A percentile compares a stretch with the other conserved stretches of the same genome.
Evolutionary conservation across 2,797 vertebrate species (phyloP).

Genomic region (Mus spretus): DNA sequence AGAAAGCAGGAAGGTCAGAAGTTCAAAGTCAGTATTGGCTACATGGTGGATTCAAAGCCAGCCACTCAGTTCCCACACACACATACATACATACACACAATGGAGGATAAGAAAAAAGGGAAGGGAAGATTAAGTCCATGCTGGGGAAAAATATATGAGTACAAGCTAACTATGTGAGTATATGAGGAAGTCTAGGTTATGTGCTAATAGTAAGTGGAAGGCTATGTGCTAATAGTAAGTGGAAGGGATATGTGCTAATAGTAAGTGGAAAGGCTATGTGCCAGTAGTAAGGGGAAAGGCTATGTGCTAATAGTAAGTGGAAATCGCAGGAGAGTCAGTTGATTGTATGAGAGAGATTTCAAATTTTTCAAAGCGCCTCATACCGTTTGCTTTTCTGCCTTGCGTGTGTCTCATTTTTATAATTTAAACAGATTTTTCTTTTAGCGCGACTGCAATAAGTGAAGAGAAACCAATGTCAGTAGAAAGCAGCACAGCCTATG

Average conservation of each 20-base stretch:
- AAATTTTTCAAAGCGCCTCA: conserved; percentile 37
- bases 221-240: not conserved
- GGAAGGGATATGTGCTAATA: not conserved
- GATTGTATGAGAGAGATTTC: not conserved
- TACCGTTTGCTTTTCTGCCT: conserved; percentile 53
- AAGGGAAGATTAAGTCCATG: not conserved
- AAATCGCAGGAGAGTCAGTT: not conserved
- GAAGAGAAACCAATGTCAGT: not conserved
- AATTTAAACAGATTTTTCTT: conserved; percentile 65
- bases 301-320: not conserved
- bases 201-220: not conserved
- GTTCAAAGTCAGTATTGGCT: not conserved
- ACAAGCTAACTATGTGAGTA: no score
- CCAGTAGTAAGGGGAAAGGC: not conserved
- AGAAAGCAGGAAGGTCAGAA: not conserved
- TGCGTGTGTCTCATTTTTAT: conserved; percentile 31
- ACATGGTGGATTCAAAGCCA: not conserved
- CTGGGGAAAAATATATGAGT: not conserved
- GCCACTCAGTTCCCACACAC: no score
- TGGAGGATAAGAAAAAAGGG: not conserved
- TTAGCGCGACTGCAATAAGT: not conserved
- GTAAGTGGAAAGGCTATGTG: not conserved
- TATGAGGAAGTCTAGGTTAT: not conserved
- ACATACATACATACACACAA: no score
- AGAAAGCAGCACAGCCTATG: not conserved